A percentile compares a stretch with the other conserved stretches of the same genome.
Evolutionary conservation across 2,888 invertebrate species (phyloP).

Genomic region (Campoletis raptor): DNA sequence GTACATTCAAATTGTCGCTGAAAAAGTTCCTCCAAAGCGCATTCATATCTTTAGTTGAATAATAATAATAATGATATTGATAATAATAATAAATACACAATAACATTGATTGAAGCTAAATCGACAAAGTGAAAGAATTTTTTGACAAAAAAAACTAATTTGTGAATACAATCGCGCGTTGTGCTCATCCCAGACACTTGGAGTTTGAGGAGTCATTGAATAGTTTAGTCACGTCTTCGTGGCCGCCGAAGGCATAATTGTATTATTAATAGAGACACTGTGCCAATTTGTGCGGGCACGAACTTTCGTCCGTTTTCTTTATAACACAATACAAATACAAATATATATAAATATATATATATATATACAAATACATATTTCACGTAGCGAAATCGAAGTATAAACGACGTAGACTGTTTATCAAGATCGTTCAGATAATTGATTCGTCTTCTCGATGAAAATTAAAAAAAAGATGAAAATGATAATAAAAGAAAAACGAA

Average conservation of each 20-base stretch:
- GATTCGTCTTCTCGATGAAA: constrained; percentile 33
- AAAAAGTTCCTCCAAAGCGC: constrained; percentile 34
- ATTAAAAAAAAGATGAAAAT: constrained; percentile 12
- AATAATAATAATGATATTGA: too few species aligned
- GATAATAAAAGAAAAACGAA: constrained; percentile 10
- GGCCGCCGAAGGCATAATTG: constrained; percentile 54
- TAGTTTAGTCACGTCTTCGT: constrained; percentile 57
- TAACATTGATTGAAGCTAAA: neutral
- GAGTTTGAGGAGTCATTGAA: constrained; percentile 44
- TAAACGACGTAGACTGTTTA: constrained; percentile 37
- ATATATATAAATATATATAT: constrained; percentile 19
- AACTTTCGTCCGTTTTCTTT: constrained; percentile 54
- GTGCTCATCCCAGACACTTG: constrained; percentile 36
- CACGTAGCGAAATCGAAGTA: constrained; percentile 36
- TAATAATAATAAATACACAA: neutral
- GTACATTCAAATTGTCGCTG: constrained; percentile 22
- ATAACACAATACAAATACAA: constrained; percentile 31
- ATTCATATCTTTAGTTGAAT: neutral
- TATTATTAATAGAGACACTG: constrained; percentile 63
- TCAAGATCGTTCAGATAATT: constrained; percentile 45
- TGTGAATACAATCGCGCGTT: constrained; percentile 55
- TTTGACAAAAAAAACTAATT: constrained; percentile 8
- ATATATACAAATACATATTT: constrained; percentile 48
- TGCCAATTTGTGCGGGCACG: constrained; percentile 64
- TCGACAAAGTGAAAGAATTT: neutral